Conservation (phyloP, 2,113 vertebrate species). For the Aldabrachelys gigantea region DNA sequence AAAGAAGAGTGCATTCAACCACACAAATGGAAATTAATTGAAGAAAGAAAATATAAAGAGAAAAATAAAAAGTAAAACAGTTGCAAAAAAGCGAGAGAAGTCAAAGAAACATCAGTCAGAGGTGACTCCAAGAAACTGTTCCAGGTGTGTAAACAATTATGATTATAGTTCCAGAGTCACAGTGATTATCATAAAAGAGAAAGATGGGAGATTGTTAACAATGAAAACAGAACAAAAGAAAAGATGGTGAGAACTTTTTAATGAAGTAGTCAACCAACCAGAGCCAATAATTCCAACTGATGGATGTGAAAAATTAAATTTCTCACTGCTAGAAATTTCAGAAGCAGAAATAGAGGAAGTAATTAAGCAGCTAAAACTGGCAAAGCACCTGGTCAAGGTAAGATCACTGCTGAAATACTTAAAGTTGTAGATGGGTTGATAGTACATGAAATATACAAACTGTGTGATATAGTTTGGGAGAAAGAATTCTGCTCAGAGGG, state of each 20-base stretch:
- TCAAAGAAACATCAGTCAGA: neutral
- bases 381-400: neutral
- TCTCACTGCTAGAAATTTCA: neutral
- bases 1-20: neutral
- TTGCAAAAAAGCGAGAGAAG: neutral
- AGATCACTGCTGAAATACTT: neutral
- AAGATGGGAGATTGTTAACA: neutral
- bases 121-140: neutral
- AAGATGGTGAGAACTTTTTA: neutral
- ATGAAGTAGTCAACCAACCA: neutral
- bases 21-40: neutral
- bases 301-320: neutral
- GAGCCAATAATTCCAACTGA: neutral
- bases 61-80: neutral
- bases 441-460: neutral
- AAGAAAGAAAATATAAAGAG: neutral
- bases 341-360: neutral
- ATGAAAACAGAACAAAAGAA: neutral
- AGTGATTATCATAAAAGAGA: neutral
- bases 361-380: neutral
- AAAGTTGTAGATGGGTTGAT: neutral
- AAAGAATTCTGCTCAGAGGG: neutral
- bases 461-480: neutral
- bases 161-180: neutral
- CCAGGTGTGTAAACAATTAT: neutral